Percentiles rank a stretch among this genome's conserved stretches.
phyloP scores from a whole-genome alignment of 2,797 vertebrate species.

The Pristis pectinata region DNA sequence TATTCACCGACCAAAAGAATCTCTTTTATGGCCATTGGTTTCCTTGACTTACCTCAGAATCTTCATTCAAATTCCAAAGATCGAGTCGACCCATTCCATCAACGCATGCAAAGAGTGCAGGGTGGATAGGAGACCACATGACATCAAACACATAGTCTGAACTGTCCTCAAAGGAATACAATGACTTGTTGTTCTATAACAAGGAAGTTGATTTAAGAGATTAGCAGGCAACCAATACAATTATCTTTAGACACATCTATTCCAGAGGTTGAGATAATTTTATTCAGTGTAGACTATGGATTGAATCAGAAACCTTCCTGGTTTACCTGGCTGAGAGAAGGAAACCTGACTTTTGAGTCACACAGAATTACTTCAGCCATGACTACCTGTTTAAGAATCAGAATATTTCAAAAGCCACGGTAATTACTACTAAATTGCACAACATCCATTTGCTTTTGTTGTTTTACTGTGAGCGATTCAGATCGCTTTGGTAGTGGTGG shows the following conservation, averaged over 20 bases:
- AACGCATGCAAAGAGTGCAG: slow-evolving; percentile 90
- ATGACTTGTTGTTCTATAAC: slow-evolving; percentile 84
- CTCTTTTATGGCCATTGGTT: neutral
- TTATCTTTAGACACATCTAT: neutral
- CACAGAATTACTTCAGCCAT: neutral
- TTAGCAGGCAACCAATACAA: neutral
- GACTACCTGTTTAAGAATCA: neutral
- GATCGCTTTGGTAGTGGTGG: neutral
- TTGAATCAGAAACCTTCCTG: neutral
- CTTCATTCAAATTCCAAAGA: slow-evolving; percentile 95
- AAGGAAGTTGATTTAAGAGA: slow-evolving; percentile 21
- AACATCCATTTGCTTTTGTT: neutral
- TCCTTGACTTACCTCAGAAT: slow-evolving; percentile 75
- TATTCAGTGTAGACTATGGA: neutral
- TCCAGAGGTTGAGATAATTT: neutral
- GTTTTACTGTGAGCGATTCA: neutral
- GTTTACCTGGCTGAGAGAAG: neutral
- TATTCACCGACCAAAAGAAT: neutral
- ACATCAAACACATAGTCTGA: slow-evolving; percentile 95
- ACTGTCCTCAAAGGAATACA: slow-evolving; percentile 96
- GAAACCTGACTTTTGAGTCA: neutral
- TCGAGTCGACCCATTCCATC: slow-evolving; percentile 89
- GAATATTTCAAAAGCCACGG: neutral
- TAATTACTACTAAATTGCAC: neutral
- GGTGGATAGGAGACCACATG: slow-evolving; percentile 96